Base-by-base conservation (phyloP, 2,888 invertebrate species). In the Tholera decimalis region DNA sequence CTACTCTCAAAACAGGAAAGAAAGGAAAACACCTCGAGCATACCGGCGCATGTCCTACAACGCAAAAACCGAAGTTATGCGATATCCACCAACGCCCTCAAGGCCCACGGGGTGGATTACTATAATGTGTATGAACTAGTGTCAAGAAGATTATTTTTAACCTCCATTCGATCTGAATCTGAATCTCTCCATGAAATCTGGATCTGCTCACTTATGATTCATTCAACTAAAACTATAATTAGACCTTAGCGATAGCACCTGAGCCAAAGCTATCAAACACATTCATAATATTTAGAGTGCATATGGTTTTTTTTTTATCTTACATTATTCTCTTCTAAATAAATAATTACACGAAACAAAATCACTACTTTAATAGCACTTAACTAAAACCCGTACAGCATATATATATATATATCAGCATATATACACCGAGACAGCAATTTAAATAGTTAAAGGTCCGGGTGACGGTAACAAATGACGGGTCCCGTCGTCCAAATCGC, bases 381-480 rank as follows among this genome's bases (percentile, higher is more conserved):
- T 72, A 43, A 46, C 67, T 37, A 28, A 43, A n/a, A 43, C 13
- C 9, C 30, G 13, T 15, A 35, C 35, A 35, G n/a, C n/a, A n/a
- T n/a, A n/a, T n/a, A n/a, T n/a, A n/a, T n/a, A n/a, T n/a, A n/a
- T n/a, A n/a, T n/a, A n/a, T n/a, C n/a, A n/a, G n/a, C n/a, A n/a
- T n/a, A n/a, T 15, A 35, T 13, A 47, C 37, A 53, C 35, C 56
- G 73, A 81, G 80, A 74, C 81, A 84, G 80, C 83, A 89, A 89
- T 90, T 88, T 84, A 89, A 89, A 88, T 89, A 89, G 88, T 89
- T 86, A 82, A 57, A 70, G 64, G 76, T 75, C 72, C 51, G 77
- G 64, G 75, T 84, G 90, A 91, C 90, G 82, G 79, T 80, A 86
- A 94, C 91, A 89, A 94, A 94, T 92, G 91, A 88, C 84, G 84